A percentile compares a stretch with the other conserved stretches of the same genome.
Evolutionary conservation across 2,888 invertebrate genomes (phyloP).

Genomic region (Lasius platythorax): DNA sequence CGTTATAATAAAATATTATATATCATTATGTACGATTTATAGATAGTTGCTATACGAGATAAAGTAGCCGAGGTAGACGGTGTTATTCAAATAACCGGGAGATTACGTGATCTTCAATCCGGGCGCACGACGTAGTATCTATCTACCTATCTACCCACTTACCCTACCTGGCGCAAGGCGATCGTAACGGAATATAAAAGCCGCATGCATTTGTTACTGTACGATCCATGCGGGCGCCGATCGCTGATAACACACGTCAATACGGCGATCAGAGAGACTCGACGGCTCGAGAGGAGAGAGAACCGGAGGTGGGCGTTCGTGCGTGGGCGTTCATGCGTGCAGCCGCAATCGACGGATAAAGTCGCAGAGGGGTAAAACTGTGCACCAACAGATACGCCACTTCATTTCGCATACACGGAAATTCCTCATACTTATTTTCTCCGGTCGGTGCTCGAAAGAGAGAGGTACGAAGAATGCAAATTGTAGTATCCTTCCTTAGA

Average conservation of each 20-base stretch:
- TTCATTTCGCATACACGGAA: constrained; percentile 35
- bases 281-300: constrained; percentile 34
- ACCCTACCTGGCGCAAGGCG: constrained; percentile 19
- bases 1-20: neutral
- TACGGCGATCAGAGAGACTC: constrained; percentile 46
- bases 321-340: constrained; percentile 48
- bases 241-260: constrained; percentile 55
- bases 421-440: constrained; percentile 15
- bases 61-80: constrained; percentile 25
- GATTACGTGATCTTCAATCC: constrained; percentile 43
- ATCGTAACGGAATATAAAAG: constrained; percentile 52
- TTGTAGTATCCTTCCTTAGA: neutral
- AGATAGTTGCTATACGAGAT: neutral
- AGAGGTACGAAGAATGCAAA: neutral
- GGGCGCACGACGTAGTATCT: constrained; percentile 17
- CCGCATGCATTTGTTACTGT: constrained; percentile 51
- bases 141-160: constrained; percentile 30
- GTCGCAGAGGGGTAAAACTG: constrained; percentile 39
- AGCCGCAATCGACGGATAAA: constrained; percentile 39
- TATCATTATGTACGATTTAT: neutral
- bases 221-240: constrained; percentile 44
- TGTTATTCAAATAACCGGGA: constrained; percentile 45
- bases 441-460: neutral
- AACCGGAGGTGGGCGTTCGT: constrained; percentile 46
- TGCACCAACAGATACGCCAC: constrained; percentile 26